Evolutionary conservation across 2,113 vertebrate genomes (phyloP).

Genomic region (Erpornis zantholeuca): DNA sequence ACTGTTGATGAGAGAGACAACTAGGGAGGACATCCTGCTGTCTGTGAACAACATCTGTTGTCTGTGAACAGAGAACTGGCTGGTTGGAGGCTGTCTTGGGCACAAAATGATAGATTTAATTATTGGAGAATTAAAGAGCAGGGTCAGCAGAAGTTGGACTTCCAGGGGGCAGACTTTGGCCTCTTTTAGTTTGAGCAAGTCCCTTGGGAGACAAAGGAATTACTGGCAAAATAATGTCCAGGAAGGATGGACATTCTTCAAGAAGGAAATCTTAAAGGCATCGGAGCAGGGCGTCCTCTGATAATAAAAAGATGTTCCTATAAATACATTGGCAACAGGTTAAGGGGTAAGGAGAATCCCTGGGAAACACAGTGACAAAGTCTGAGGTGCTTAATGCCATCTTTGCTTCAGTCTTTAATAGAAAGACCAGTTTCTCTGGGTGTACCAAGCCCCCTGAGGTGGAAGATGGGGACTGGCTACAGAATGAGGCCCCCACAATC

Average conservation of each 20-base stretch:
- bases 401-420: not conserved
- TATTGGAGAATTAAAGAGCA: not conserved
- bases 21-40: not conserved
- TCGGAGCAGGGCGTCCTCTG: accelerated
- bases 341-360: not conserved
- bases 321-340: not conserved
- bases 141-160: not conserved
- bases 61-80: not conserved
- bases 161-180: not conserved
- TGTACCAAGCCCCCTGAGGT: not conserved
- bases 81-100: not conserved
- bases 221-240: too few relatives aligned
- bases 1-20: not conserved
- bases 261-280: not conserved
- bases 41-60: too few relatives aligned
- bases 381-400: not conserved
- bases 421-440: not conserved
- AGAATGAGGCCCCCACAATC: not conserved
- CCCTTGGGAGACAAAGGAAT: not conserved
- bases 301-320: not conserved
- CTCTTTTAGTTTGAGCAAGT: not conserved
- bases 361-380: not conserved
- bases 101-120: not conserved
- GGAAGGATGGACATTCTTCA: not conserved
- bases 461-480: not conserved